A percentile compares a stretch with the other conserved stretches of the same genome.
phyloP scores from a whole-genome alignment of 2,888 invertebrate genomes.

The Plemyria rubiginata region DNA sequence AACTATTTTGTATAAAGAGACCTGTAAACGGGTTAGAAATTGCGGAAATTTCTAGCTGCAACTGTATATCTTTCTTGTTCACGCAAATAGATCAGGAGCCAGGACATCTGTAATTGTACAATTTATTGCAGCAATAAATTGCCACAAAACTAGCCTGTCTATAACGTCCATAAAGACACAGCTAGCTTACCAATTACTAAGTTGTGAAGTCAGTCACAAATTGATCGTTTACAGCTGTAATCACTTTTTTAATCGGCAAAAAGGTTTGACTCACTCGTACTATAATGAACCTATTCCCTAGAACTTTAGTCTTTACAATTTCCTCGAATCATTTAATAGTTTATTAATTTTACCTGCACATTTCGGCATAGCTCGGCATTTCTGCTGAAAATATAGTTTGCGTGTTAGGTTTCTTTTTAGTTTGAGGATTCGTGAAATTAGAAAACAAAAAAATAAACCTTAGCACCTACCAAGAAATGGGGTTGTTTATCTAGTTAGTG shows the following conservation, averaged over 20 bases:
- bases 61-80: no score
- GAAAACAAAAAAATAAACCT: neutral
- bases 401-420: conserved; percentile 1
- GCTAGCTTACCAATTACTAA: no score
- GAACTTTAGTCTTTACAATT: conserved; percentile 7
- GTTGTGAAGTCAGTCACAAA: neutral
- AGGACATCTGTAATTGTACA: no score
- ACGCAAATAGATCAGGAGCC: no score
- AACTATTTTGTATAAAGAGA: no score
- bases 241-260: neutral
- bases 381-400: neutral
- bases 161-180: no score
- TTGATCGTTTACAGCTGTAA: neutral
- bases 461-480: neutral
- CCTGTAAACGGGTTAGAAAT: no score
- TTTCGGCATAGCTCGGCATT: conserved; percentile 5
- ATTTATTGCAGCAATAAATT: no score
- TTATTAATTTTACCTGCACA: conserved; percentile 8
- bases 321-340: conserved; percentile 7
- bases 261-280: neutral
- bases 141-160: no score
- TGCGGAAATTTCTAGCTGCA: no score
- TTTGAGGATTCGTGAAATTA: neutral
- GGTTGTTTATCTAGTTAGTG: neutral
- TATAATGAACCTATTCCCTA: conserved; percentile 2